Evolutionary conservation across 2,113 vertebrate genomes (phyloP), one percentile per base, ranked within the genome.

Genomic region (Dermatemys mawii): DNA sequence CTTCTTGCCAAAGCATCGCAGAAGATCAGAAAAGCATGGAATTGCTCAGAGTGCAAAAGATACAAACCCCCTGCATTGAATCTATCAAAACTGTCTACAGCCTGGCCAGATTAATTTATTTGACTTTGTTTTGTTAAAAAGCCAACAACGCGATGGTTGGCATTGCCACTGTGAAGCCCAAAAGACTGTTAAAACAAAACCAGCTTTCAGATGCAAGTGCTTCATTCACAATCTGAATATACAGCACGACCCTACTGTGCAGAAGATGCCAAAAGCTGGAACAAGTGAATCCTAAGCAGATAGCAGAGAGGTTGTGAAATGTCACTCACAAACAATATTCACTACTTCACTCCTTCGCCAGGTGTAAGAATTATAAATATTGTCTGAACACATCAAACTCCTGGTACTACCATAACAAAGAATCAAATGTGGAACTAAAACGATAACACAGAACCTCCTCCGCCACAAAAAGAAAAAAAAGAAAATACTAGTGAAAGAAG

Each of bases 261-360:
- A 48, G 2, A 29, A n/a, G n/a, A 3, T 0, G 5, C 35, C 0
- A 0, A 17, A 54, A 17, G 11, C 57, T 49, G 13, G 32, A 78
- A 54, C 0, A 0, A 54, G 6, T 48, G 46, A 5, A 5, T 29
- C 2, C 6, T 29, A 44, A 46, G 85, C 48, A 3, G 81, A 53
- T 24, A 38, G 22, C 11, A 44, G 21, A 75, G 21, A 41, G 38
- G 41, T 24, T 5, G 1, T 2, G 3, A 8, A 26, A 21, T n/a
- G 21, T 79, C 3, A 2, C 29, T 38, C 1, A 2, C 27, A 22
- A 0, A 0, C 11, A 1, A 6, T 4, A 2, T 24, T 2, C 24
- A 3, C 29, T 11, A 8, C 1, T 41, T n/a, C n/a, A 76, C 35
- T 12, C n/a, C 44, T 51, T 38, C 50, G n/a, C 1, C 0, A 27